Percentiles rank a stretch among this genome's conserved stretches.
These are phyloP conservation scores for Lamellibrachia satsuma DNA, from an alignment of 2,888 invertebrate species.

Conservation along the genomic window DNA sequence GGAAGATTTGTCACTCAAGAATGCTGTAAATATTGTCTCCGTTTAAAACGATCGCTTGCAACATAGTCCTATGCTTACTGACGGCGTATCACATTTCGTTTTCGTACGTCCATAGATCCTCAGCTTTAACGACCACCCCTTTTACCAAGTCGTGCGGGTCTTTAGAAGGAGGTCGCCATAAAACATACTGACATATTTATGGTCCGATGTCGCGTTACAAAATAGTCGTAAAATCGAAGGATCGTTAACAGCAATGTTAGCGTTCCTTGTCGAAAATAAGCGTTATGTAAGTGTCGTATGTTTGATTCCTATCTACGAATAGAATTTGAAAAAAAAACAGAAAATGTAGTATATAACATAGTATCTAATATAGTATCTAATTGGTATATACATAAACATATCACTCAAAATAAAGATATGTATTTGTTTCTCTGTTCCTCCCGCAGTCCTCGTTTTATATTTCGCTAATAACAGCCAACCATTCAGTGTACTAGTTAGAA, in stretches of 20 bases:
- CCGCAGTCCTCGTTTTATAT: too few species aligned
- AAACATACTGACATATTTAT: not conserved
- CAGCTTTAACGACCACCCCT: not conserved
- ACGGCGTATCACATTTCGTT: not conserved
- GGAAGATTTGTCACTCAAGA: conserved; percentile 46
- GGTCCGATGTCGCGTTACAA: not conserved
- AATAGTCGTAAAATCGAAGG: not conserved
- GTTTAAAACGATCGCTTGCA: not conserved
- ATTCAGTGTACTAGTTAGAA: too few species aligned
- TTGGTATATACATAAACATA: too few species aligned
- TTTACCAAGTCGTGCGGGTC: not conserved
- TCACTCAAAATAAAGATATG: too few species aligned
- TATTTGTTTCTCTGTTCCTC: too few species aligned
- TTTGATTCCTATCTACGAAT: not conserved
- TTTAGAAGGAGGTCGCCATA: conserved; percentile 1
- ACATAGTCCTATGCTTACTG: not conserved
- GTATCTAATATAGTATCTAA: too few species aligned
- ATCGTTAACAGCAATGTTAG: not conserved
- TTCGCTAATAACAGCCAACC: too few species aligned
- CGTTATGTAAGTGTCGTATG: not conserved
- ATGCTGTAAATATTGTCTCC: conserved; percentile 1
- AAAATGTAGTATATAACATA: not conserved
- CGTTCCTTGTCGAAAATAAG: not conserved
- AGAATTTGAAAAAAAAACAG: not conserved
- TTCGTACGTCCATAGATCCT: not conserved